phyloP scores from a whole-genome alignment of 2,113 vertebrate genomes.

The Chunga burmeisteri region DNA sequence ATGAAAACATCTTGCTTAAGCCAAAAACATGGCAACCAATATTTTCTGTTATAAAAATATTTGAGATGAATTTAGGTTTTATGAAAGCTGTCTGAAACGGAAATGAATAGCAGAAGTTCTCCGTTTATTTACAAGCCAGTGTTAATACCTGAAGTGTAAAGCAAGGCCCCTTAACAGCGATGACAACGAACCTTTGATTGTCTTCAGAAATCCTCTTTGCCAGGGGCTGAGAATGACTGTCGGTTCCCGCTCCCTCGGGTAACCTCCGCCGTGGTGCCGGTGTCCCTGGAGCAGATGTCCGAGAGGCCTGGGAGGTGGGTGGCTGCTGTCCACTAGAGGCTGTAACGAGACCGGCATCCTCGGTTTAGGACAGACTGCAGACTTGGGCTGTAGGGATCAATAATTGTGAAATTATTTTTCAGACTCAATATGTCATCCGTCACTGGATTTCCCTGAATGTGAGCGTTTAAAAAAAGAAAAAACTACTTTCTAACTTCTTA shows the following conservation, averaged over 20 bases:
- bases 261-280: conserved; percentile 35
- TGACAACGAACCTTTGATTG: background rate
- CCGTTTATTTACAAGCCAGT: conserved; percentile 51
- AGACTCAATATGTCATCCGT: background rate
- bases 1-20: conserved; percentile 68
- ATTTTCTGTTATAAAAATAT: conserved; percentile 79
- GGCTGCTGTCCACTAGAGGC: conserved; percentile 79
- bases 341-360: conserved; percentile 79
- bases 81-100: conserved; percentile 71
- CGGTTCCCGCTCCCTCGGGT: background rate
- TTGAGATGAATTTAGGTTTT: conserved; percentile 65
- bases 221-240: background rate
- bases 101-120: conserved; percentile 53
- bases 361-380: conserved; percentile 47
- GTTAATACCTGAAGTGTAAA: conserved; percentile 41
- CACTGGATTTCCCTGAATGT: conserved; percentile 15
- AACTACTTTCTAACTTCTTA: background rate
- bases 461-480: background rate
- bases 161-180: background rate
- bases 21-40: conserved; percentile 76
- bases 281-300: background rate
- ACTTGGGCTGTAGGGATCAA: conserved; percentile 1
- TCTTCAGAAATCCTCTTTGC: background rate
- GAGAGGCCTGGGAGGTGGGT: conserved; percentile 61
- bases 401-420: conserved; percentile 54